Conservation (phyloP, 2,888 invertebrate species). For the Drosophila phalerata region DNA sequence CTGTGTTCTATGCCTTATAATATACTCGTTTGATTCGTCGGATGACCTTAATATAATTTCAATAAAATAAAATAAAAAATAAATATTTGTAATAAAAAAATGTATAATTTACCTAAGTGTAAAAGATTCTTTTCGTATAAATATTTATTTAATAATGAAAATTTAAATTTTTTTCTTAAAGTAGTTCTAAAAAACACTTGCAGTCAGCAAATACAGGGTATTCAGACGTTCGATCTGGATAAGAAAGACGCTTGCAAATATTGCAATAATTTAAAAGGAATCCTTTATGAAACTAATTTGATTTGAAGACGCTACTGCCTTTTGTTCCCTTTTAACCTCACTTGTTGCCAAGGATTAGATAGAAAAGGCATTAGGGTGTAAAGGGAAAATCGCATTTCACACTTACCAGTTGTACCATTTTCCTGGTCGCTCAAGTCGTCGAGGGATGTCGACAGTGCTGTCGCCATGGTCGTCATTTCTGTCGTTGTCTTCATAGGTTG, state of each 20-base stretch:
- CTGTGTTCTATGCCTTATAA: too few relatives aligned
- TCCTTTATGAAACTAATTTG: slow-evolving; percentile 63
- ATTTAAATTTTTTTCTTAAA: too few relatives aligned
- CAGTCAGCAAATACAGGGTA: slow-evolving; percentile 3
- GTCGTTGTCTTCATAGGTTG: slow-evolving; percentile 56
- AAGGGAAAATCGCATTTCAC: slow-evolving; percentile 27
- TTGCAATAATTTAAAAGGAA: slow-evolving; percentile 32
- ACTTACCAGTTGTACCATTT: slow-evolving; percentile 82
- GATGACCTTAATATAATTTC: neutral
- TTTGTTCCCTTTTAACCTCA: neutral
- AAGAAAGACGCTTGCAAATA: slow-evolving; percentile 16
- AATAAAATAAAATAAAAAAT: too few relatives aligned
- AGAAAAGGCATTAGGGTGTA: neutral
- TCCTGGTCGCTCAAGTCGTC: slow-evolving; percentile 74
- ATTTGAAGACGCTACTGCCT: slow-evolving; percentile 40
- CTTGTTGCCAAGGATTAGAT: slow-evolving; percentile 30
- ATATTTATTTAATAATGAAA: too few relatives aligned
- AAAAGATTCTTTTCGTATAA: too few relatives aligned
- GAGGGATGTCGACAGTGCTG: slow-evolving; percentile 62
- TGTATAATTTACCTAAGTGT: too few relatives aligned
- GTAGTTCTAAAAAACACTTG: neutral
- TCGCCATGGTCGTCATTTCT: slow-evolving; percentile 44
- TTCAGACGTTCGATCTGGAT: neutral
- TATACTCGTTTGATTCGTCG: neutral
- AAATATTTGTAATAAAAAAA: neutral